Percentiles rank a stretch among this genome's conserved stretches.
phyloP scores from a whole-genome alignment of 2,888 invertebrate genomes.

The Dasysyrphus tricinctus region DNA sequence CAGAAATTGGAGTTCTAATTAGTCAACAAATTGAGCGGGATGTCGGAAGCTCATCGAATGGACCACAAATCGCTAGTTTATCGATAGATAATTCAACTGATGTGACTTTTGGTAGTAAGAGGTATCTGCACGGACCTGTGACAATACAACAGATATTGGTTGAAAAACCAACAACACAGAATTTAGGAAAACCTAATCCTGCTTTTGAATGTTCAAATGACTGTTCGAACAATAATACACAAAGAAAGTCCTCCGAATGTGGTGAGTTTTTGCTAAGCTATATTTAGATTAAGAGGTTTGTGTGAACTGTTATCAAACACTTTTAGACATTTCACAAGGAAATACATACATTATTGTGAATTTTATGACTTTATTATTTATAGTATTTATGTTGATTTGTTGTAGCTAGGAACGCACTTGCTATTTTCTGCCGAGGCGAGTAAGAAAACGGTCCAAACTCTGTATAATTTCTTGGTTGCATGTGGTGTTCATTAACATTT shows the following conservation, averaged over 20 bases:
- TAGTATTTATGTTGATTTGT: no score
- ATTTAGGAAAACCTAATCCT: conserved; percentile 79
- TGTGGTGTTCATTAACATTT: no score
- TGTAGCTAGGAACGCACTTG: no score
- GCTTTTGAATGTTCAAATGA: conserved; percentile 74
- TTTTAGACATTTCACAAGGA: no score
- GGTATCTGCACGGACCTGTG: conserved; percentile 90
- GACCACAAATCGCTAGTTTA: conserved; percentile 86
- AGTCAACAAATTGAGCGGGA: conserved; percentile 58
- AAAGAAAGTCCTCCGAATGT: conserved; percentile 61
- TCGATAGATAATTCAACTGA: conserved; percentile 88
- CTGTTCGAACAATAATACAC: background rate
- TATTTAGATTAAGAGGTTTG: background rate
- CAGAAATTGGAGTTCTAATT: conserved; percentile 62
- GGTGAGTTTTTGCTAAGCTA: conserved; percentile 77
- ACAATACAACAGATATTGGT: conserved; percentile 90
- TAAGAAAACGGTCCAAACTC: no score
- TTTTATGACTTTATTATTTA: no score
- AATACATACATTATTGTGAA: no score
- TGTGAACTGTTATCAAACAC: no score
- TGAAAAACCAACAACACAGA: conserved; percentile 78
- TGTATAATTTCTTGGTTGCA: no score
- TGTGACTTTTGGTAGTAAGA: conserved; percentile 90
- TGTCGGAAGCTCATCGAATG: conserved; percentile 28
- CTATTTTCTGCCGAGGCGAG: no score